Evolutionary conservation across 1,140 invertebrate genomes (phyloP).

Genomic region (Lasioglossum baleicum): DNA sequence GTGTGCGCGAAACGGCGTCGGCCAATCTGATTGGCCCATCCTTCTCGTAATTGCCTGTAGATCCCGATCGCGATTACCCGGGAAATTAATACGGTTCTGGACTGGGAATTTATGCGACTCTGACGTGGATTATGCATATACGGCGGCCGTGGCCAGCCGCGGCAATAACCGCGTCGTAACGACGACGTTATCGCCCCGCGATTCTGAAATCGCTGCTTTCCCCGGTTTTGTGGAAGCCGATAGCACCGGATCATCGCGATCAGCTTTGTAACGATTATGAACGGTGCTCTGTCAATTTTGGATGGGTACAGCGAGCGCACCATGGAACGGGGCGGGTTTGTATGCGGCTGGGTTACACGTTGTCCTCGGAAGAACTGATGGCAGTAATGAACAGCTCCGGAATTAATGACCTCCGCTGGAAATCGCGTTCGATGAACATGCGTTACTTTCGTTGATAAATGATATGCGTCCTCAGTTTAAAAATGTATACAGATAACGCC

Average conservation of each 20-base stretch:
- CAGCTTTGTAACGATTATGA: not conserved
- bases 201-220: conserved; percentile 3
- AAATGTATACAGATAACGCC: too few species aligned
- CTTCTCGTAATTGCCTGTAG: conserved; percentile 77
- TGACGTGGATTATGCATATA: conserved; percentile 58
- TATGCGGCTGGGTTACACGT: too few species aligned
- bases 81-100: conserved; percentile 75
- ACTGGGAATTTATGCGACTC: conserved; percentile 70
- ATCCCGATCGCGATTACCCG: conserved; percentile 76
- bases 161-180: conserved; percentile 41
- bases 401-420: too few species aligned
- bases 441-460: too few species aligned
- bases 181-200: conserved; percentile 30
- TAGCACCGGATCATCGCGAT: not conserved
- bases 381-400: too few species aligned
- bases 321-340: too few species aligned
- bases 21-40: conserved; percentile 73
- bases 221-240: conserved; percentile 16
- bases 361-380: too few species aligned
- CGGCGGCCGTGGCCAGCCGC: conserved; percentile 25
- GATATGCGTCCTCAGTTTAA: too few species aligned
- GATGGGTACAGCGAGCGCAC: not conserved
- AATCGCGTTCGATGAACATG: too few species aligned
- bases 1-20: conserved; percentile 67
- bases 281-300: not conserved